Evolutionary conservation across 2,888 invertebrate species (phyloP).

Genomic region (Caenorhabditis sinica): DNA sequence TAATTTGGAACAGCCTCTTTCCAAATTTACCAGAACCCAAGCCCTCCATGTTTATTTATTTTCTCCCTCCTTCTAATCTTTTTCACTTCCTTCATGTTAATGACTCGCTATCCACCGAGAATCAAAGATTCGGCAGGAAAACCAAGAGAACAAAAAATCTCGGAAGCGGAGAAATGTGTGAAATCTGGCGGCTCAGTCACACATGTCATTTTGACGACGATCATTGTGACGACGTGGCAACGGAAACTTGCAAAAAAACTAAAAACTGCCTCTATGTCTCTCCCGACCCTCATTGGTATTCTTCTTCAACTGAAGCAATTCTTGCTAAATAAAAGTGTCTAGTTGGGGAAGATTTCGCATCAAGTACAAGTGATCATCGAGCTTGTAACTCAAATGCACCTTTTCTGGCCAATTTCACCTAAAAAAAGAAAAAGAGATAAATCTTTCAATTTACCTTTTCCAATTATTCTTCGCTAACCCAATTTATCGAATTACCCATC

Average conservation of each 20-base stretch:
- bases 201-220: slow-evolving; percentile 60
- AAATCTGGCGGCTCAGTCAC: slow-evolving; percentile 14
- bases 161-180: slow-evolving; percentile 18
- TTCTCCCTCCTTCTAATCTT: background rate
- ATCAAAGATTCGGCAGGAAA: slow-evolving; percentile 16
- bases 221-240: slow-evolving; percentile 54
- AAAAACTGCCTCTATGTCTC: background rate
- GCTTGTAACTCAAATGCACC: slow-evolving; percentile 3
- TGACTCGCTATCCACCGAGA: background rate
- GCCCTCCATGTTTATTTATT: background rate
- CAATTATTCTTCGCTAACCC: slow-evolving; percentile 26
- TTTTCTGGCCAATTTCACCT: background rate
- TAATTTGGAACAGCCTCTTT: background rate
- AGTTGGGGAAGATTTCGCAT: background rate
- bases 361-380: slow-evolving; percentile 31
- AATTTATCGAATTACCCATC: slow-evolving; percentile 36
- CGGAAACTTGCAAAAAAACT: slow-evolving; percentile 23
- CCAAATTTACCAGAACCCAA: slow-evolving; percentile 15
- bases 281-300: background rate
- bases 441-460: slow-evolving; percentile 24
- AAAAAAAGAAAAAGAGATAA: background rate
- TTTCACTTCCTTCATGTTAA: slow-evolving; percentile 21
- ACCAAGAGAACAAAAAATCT: slow-evolving; percentile 8
- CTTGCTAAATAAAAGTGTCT: background rate
- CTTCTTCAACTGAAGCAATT: no score